Base-by-base conservation (phyloP, 2,797 vertebrate species). In the Coilia nasus region DNA sequence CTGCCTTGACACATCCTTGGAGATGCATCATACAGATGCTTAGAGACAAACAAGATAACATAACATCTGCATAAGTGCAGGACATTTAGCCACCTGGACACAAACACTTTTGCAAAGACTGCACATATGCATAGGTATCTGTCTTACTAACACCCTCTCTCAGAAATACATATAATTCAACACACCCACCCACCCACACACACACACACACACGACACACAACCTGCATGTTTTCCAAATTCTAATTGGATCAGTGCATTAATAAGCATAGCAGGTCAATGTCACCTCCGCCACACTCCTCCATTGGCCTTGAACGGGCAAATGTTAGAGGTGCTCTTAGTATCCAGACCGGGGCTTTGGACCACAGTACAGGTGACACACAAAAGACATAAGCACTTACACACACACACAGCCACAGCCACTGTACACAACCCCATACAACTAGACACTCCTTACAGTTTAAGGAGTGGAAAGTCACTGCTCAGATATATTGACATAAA, bases 211-310 rank as follows among this genome's bases (percentile, higher is more conserved):
- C 83, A 85, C 46, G 41, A 23, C 59, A 75, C 84, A 81, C 83
- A 85, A 95, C 95, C 96, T 96, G 91, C 96, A 64, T 23, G n/a
- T 56, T 50, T 82, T 56, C 2, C 59, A 85, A 90, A 83, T 87
- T 89, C 88, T 90, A 91, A 83, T 93, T 90, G 90, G 91, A 92
- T 88, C 86, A 87, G 83, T 23, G 81, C 87, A 90, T 92, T 47
- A 92, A 89, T 88, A 90, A 88, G 2, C 81, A 67, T 87, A 89
- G 90, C 88, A 84, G 91, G 91, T 92, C 86, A 82, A 28, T 87
- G 82, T 88, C 91, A 91, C 92, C 90, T 90, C 85, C 17, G 60
- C 83, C 15, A 21, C 28, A 31, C 31, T 2, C 31, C 2, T 9
- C 78, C 91, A 87, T 90, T 91, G 83, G 90, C 92, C 90, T 85